A percentile compares a stretch with the other conserved stretches of the same genome.
Evolutionary conservation across 2,888 invertebrate genomes (phyloP).

Genomic region (Torymus auratus): DNA sequence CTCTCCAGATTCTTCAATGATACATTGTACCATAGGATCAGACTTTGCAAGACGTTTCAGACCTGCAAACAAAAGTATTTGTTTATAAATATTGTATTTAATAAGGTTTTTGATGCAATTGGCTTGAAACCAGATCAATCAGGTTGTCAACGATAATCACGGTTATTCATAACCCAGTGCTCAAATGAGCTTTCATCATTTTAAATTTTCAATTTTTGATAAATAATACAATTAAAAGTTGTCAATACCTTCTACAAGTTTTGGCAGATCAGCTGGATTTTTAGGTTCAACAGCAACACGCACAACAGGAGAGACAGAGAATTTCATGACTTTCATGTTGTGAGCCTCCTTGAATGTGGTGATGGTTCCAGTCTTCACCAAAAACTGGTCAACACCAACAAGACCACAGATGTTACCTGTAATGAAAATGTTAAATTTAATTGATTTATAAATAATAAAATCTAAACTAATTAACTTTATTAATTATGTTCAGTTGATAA

Average conservation of each 20-base stretch:
- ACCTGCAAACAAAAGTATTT: conserved; percentile 76
- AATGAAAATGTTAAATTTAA: conserved; percentile 15
- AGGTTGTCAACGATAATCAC: conserved; percentile 72
- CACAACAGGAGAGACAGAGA: conserved; percentile 99
- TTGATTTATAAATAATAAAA: conserved; percentile 7
- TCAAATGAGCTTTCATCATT: conserved; percentile 70
- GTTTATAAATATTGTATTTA: not conserved
- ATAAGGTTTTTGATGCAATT: not conserved
- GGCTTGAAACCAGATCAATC: conserved; percentile 57
- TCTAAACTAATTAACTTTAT: conserved; percentile 12
- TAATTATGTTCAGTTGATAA: conserved; percentile 29
- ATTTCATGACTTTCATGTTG: conserved; percentile 99
- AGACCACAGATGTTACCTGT: conserved; percentile 98
- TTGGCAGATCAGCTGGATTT: conserved; percentile 99
- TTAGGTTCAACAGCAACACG: conserved; percentile 99
- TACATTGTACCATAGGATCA: conserved; percentile 99
- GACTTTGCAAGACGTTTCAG: conserved; percentile 99
- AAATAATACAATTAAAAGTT: conserved; percentile 3
- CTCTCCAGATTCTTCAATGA: conserved; percentile 99
- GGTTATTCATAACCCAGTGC: conserved; percentile 75
- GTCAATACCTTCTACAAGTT: conserved; percentile 90
- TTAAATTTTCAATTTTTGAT: conserved; percentile 3
- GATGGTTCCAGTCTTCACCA: conserved; percentile 99
- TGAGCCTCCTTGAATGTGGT: conserved; percentile 99
- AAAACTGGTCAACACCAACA: conserved; percentile 99